Evolutionary conservation across 2,113 vertebrate genomes (phyloP).

Genomic region (Lutjanus erythropterus): DNA sequence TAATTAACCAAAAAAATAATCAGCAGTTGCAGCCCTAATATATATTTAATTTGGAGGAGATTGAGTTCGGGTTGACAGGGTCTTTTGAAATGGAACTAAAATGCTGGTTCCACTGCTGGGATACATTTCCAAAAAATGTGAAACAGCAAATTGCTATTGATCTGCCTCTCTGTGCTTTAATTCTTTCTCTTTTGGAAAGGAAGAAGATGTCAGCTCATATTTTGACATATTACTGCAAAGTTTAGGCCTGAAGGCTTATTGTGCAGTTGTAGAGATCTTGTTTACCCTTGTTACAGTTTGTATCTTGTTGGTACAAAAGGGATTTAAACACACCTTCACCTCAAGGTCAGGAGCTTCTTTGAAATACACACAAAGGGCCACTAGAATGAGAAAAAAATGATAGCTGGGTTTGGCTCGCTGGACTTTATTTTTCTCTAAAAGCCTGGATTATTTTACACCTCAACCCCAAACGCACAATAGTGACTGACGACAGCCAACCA

Average conservation of each 20-base stretch:
- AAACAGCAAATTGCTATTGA: background rate
- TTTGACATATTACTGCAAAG: background rate
- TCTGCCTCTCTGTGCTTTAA: background rate
- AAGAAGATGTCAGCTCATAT: background rate
- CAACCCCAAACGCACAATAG: constrained; percentile 29
- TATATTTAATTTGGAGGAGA: background rate
- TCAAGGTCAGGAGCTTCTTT: constrained; percentile 22
- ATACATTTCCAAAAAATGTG: background rate
- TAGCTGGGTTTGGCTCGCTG: background rate
- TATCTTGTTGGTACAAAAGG: background rate
- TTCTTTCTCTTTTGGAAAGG: background rate
- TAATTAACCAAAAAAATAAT: background rate
- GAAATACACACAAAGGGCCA: constrained; percentile 7
- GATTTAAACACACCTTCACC: constrained; percentile 15
- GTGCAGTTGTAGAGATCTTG: background rate
- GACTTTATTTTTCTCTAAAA: constrained; percentile 7
- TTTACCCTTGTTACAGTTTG: constrained; percentile 19
- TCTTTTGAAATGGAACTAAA: background rate
- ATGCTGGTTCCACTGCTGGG: background rate
- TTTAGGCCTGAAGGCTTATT: background rate
- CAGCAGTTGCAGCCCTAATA: background rate
- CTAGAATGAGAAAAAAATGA: background rate
- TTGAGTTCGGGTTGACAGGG: background rate
- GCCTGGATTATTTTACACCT: constrained; percentile 50
- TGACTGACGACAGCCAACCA: constrained; percentile 9